Base-by-base conservation (phyloP, 1,140 invertebrate genomes). In the Panagrolaimus sp. region DNA sequence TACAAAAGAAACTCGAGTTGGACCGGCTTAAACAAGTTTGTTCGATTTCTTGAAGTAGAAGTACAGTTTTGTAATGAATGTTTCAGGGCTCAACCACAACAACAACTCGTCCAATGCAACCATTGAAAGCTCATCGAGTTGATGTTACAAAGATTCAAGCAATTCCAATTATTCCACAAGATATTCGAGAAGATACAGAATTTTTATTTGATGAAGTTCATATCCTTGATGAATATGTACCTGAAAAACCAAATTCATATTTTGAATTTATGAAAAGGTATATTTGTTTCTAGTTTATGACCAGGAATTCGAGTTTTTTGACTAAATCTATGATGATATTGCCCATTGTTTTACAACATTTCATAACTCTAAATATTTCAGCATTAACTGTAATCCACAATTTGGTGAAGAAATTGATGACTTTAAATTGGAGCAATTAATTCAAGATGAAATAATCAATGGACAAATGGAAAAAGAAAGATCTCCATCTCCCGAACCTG, bases 401-500 rank as follows among this genome's bases (percentile, higher is more conserved):
- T 58, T 58, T 28, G 52, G 52, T 14, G 52, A 58, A 58, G 52
- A 58, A 21, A 58, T 58, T 28, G 52, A 58, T 58, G 52, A 58
- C 17, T 26, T 21, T 21, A 21, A 28, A 12, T 21, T 58, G 17
- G 52, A 58, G 17, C 15, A 28, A 3, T n/a, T 58, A 17, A 58
- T 58, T 21, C 52, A 58, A 28, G 52, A 14, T 21, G 52, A 58
- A 58, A 58, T 58, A 21, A 58, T 58, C 3, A 26, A 21, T 24
- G 52, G 52, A 24, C 52, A 58, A 17, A 4, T 26, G 14, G 52
- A 58, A 58, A 21, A 28, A 12, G 52, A 58, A 58, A 21, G 52
- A 24, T 26, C 52, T 6, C 52, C 52, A 58, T 58, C 52, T 1
- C 52, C 52, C 17, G n/a, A 58, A 21, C n/a, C 28, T 12, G 21